These are phyloP conservation scores for Helicolenus hilgendorfi DNA, from an alignment of 2,797 vertebrate species.

Conservation along the genomic window DNA sequence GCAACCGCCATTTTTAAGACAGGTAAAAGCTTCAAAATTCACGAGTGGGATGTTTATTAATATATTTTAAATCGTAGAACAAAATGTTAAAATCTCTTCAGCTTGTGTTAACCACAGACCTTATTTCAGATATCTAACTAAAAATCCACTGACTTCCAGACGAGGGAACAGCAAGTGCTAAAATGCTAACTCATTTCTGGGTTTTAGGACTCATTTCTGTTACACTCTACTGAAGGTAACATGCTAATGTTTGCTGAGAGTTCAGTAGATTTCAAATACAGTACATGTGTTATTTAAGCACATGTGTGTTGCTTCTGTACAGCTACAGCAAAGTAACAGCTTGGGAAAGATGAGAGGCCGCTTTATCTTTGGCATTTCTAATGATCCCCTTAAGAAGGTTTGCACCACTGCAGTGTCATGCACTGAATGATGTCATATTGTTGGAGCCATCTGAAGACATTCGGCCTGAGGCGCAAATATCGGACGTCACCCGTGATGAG, in stretches of 20 bases:
- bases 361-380: background rate
- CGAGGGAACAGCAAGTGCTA: background rate
- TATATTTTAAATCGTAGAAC: no score
- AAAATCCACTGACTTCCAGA: no score
- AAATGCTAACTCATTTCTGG: background rate
- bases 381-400: background rate
- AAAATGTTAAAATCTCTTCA: no score
- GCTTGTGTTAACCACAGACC: no score
- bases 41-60: no score
- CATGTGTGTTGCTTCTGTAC: background rate
- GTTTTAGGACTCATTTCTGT: background rate
- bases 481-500: constrained; percentile 84
- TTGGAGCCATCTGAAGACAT: constrained; percentile 82
- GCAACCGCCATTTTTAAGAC: no score
- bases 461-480: constrained; percentile 82
- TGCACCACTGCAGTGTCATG: constrained; percentile 64
- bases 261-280: background rate
- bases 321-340: background rate
- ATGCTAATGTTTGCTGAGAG: background rate
- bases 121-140: no score
- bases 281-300: background rate
- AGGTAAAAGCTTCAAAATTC: no score
- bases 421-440: constrained; percentile 92
- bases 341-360: background rate
- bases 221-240: no score